Evolutionary conservation across 2,113 vertebrate species (phyloP), one percentile per base, ranked within the genome.

Genomic region (Ondatra zibethicus): DNA sequence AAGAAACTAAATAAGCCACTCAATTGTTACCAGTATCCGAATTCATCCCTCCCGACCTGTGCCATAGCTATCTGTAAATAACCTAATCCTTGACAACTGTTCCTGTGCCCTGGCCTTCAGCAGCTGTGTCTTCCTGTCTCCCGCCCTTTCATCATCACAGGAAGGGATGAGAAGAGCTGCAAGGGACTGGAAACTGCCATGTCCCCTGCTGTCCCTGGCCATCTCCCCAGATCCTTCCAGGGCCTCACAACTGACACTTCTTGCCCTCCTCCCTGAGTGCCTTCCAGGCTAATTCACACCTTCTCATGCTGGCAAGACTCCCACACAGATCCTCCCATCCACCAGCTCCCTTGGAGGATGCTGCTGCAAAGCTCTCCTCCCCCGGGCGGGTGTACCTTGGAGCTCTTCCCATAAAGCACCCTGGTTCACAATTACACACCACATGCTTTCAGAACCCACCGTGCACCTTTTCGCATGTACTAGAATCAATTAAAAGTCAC

Each of bases 401-500:
- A 80, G 90, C 16, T 0, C 50, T 45, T 88, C 81, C 78, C 80
- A 36, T 13, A 91, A 85, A 88, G 66, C 29, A 81, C 85, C 93
- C 89, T n/a, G 89, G 87, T 78, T 25, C 82, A 50, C 73, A 96
- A 95, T 94, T 96, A 93, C 94, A 90, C 39, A 55, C 84, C 82
- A 45, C 82, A 52, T 45, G 88, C 61, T 92, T 92, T 89, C 33
- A 86, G 70, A 96, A 61, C 72, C 78, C 39, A 86, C 1, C 16
- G 58, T 13, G 66, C 25, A 92, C 88, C 88, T 95, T 96, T 63
- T 88, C 25, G 2, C 19, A 0, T 6, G 31, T 36, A 21, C 47
- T 63, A 85, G 68, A 93, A 89, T 85, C 91, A 91, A 80, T 77
- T 97, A 81, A 96, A 95, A 73, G 27, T 21, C 63, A 72, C 50